These are phyloP conservation scores for Perca fluviatilis DNA, from an alignment of 2,113 vertebrate genomes.

Conservation along the genomic window DNA sequence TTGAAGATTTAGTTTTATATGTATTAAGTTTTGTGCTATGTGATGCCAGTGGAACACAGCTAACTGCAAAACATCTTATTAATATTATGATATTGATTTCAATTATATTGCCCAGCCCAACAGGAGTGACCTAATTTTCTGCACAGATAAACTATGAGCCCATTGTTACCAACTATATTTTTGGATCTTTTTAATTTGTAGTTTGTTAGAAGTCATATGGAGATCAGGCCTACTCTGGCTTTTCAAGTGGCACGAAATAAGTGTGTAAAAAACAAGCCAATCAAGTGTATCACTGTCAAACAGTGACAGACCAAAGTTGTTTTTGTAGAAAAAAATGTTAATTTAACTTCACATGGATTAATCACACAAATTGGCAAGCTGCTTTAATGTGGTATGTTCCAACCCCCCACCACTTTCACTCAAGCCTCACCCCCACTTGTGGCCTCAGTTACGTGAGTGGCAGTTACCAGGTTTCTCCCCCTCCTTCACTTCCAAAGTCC, in stretches of 20 bases:
- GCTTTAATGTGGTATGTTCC: conserved; percentile 36
- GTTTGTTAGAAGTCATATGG: not conserved
- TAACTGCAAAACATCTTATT: not conserved
- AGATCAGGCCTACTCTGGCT: not conserved
- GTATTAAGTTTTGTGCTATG: not conserved
- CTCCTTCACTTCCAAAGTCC: conserved; percentile 41
- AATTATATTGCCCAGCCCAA: not conserved
- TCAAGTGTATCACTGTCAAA: conserved; percentile 8
- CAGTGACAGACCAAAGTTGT: not conserved
- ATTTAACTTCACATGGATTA: conserved; percentile 23
- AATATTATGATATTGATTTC: not conserved
- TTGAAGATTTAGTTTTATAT: not conserved
- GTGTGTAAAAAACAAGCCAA: conserved; percentile 1
- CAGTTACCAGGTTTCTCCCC: conserved; percentile 55
- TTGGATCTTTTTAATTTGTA: not conserved
- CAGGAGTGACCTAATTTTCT: not conserved
- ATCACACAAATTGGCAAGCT: conserved; percentile 39
- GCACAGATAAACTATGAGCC: not conserved
- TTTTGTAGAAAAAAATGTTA: not conserved
- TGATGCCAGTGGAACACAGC: not conserved
- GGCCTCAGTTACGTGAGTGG: conserved; percentile 65
- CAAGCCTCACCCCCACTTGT: conserved; percentile 52
- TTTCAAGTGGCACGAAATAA: not conserved
- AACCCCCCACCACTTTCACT: conserved; percentile 64
- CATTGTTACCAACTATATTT: not conserved